Percentiles rank a stretch among this genome's conserved stretches.
phyloP scores from a whole-genome alignment of 2,113 vertebrate species.

The Labeo rohita region DNA sequence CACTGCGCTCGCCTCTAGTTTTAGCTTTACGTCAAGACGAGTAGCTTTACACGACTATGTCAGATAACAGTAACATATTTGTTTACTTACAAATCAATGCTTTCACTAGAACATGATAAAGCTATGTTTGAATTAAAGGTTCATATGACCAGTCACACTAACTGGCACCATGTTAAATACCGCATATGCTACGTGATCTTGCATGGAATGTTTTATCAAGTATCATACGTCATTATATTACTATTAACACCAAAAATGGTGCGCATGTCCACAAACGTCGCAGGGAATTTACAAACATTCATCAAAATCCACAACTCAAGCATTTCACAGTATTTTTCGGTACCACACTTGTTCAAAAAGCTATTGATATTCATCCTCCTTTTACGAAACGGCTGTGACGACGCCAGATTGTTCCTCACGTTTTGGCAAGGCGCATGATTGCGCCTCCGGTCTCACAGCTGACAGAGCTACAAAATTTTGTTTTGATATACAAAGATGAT shows the following conservation, averaged over 20 bases:
- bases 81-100: constrained; percentile 11
- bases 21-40: constrained; percentile 20
- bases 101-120: constrained; percentile 12
- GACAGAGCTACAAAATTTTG: not conserved
- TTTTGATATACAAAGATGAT: not conserved
- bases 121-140: constrained; percentile 17
- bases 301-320: constrained; percentile 4
- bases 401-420: not conserved
- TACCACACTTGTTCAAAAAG: not conserved
- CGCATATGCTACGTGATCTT: not conserved
- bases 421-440: not conserved
- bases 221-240: not conserved
- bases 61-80: constrained; percentile 13
- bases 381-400: not conserved
- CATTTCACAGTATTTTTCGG: constrained; percentile 38
- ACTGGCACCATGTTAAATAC: not conserved
- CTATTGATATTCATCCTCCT: not conserved
- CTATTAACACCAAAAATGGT: not conserved
- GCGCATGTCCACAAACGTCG: not conserved
- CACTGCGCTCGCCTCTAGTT: constrained; percentile 41
- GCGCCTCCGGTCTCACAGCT: not conserved
- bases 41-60: constrained; percentile 42
- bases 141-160: constrained; percentile 18
- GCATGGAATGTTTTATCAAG: constrained; percentile 3
- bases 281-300: constrained; percentile 18